Percentiles rank a stretch among this genome's conserved stretches.
phyloP scores from a whole-genome alignment of 2,797 vertebrate species.

The Anguilla anguilla region DNA sequence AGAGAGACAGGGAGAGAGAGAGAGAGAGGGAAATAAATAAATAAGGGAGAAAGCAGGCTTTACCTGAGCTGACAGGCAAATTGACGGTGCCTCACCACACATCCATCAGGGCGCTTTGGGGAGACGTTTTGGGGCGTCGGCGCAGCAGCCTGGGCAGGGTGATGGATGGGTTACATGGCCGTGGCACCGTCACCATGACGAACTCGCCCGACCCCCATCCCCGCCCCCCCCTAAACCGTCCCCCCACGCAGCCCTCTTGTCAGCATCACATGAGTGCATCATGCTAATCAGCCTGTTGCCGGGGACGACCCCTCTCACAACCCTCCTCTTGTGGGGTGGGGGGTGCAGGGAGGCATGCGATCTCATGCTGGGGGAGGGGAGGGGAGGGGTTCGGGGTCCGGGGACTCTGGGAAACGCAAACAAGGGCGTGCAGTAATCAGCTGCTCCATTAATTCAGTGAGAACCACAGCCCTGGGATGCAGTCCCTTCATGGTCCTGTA shows the following conservation, averaged over 20 bases:
- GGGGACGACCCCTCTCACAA: slow-evolving; percentile 60
- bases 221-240: slow-evolving; percentile 46
- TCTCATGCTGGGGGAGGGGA: background rate
- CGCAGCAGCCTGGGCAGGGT: slow-evolving; percentile 46
- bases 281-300: slow-evolving; percentile 59
- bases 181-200: slow-evolving; percentile 60
- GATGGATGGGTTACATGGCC: slow-evolving; percentile 71
- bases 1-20: background rate
- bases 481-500: too few relatives aligned
- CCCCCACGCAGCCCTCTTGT: slow-evolving; percentile 41
- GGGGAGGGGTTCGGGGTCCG: slow-evolving; percentile 45
- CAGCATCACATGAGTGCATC: slow-evolving; percentile 55
- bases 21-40: background rate
- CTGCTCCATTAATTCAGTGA: too few relatives aligned
- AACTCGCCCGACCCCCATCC: slow-evolving; percentile 59
- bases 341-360: slow-evolving; percentile 32
- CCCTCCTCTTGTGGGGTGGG: slow-evolving; percentile 64
- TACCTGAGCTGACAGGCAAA: slow-evolving; percentile 49
- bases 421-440: too few relatives aligned
- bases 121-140: slow-evolving; percentile 53
- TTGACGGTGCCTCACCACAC: slow-evolving; percentile 58
- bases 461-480: too few relatives aligned
- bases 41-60: slow-evolving; percentile 41
- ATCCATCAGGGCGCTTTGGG: slow-evolving; percentile 61
- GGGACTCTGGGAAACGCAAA: slow-evolving; percentile 28